Base-by-base conservation (phyloP, 2,113 vertebrate species). In the Oreochromis aureus region DNA sequence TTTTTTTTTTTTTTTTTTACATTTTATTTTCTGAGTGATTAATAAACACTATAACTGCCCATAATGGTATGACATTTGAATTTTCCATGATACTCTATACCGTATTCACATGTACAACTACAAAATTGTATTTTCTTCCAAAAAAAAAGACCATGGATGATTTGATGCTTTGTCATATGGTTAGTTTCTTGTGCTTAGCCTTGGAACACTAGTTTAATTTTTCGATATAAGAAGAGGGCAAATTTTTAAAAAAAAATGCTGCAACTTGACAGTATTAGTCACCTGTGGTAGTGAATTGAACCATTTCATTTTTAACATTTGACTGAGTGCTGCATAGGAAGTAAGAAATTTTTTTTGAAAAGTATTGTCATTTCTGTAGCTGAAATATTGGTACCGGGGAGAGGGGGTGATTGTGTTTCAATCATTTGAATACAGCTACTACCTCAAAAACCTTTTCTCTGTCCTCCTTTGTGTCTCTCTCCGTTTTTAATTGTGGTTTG, bases 371-470 rank as follows among this genome's bases (percentile, higher is more conserved):
- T 94, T 93, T 91, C 92, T 95, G 95, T 95, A 96, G 94, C 94
- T 96, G 94, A 92, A 90, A 92, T 84, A 92, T 92, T 91, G 93
- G 94, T 93, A 92, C 90, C 81, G 63, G 80, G 84, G 79, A 85
- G 94, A 90, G 84, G 89, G 94, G 87, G 88, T 94, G 94, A 93
- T 93, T 94, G 93, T 95, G 93, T 95, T 93, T 96, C 92, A 95
- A 95, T 95, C 95, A 95, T 95, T 96, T 95, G 90, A 96, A 96
- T 96, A 96, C 95, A 96, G 95, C 93, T 95, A 96, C 95, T 96
- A 96, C 95, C 95, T 96, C 95, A 95, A 94, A 95, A 44, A 36
- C 6, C 2, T 10, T 55, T 66, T 10, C 8, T 87, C 4, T 69
- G 81, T 87, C 27, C 10, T 89, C 5, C 7, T 88, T 66, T 61